Percentiles rank a stretch among this genome's conserved stretches.
These are phyloP conservation scores for Protobothrops mucrosquamatus DNA, from an alignment of 2,113 vertebrate genomes.

Conservation along the genomic window DNA sequence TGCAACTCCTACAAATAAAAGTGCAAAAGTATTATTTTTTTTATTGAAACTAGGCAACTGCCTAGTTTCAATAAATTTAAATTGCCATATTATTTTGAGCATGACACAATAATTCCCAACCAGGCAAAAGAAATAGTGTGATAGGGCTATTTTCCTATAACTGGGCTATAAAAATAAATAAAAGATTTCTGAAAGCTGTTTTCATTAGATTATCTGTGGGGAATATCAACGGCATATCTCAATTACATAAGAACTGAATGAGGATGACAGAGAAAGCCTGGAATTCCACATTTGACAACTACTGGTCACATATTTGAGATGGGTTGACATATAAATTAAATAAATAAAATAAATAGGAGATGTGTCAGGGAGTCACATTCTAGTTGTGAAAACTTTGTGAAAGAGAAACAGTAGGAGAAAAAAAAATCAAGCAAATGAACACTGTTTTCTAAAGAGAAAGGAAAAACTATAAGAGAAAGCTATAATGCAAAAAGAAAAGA, in stretches of 20 bases:
- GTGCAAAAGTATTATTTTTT: neutral
- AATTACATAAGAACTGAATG: neutral
- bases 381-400: neutral
- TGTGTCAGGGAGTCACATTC: neutral
- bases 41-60: neutral
- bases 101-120: neutral
- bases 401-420: neutral
- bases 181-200: neutral
- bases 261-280: neutral
- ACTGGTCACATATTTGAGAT: neutral
- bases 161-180: neutral
- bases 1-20: slow-evolving; percentile 56
- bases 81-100: neutral
- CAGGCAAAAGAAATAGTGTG: neutral
- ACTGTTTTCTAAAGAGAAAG: neutral
- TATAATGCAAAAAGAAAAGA: neutral
- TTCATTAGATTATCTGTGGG: neutral
- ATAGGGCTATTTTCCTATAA: neutral
- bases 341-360: neutral
- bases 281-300: neutral
- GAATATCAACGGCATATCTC: neutral
- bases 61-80: neutral
- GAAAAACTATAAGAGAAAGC: neutral
- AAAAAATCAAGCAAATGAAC: neutral
- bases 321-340: too few relatives aligned